phyloP scores from a whole-genome alignment of 2,113 vertebrate species.

The Microtus oregoni region DNA sequence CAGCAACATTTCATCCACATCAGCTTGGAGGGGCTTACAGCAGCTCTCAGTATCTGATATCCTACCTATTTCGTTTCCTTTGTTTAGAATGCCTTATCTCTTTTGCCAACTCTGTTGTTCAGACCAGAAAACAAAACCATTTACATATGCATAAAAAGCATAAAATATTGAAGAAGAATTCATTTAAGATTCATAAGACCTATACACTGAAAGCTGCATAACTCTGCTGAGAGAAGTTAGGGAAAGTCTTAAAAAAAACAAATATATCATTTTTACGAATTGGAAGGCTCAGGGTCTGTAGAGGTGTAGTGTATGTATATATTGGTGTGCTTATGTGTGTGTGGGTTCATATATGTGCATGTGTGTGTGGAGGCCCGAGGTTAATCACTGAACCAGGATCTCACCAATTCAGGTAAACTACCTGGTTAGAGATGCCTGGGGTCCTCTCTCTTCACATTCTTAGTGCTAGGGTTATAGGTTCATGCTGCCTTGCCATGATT shows the following conservation, averaged over 20 bases:
- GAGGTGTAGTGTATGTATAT: neutral
- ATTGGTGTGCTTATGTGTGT: neutral
- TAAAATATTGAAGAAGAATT: neutral
- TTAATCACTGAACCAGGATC: neutral
- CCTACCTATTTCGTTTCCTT: neutral
- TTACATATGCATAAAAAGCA: neutral
- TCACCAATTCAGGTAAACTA: neutral
- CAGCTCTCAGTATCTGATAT: neutral
- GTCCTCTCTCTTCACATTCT: neutral
- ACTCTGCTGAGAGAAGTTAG: neutral
- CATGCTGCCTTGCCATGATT: neutral
- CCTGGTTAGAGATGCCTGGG: neutral
- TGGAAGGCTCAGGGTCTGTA: neutral
- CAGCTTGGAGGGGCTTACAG: neutral
- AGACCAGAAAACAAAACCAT: slow-evolving; percentile 13
- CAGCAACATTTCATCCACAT: neutral
- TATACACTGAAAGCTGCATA: neutral
- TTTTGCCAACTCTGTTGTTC: neutral
- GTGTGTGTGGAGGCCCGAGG: neutral
- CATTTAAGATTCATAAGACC: neutral
- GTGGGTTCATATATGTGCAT: neutral
- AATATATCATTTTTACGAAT: neutral
- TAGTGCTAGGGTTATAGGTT: neutral
- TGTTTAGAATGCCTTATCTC: neutral
- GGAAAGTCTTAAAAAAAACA: neutral